phyloP scores from a whole-genome alignment of 2,113 vertebrate genomes.

The Pseudorectes ferrugineus region DNA sequence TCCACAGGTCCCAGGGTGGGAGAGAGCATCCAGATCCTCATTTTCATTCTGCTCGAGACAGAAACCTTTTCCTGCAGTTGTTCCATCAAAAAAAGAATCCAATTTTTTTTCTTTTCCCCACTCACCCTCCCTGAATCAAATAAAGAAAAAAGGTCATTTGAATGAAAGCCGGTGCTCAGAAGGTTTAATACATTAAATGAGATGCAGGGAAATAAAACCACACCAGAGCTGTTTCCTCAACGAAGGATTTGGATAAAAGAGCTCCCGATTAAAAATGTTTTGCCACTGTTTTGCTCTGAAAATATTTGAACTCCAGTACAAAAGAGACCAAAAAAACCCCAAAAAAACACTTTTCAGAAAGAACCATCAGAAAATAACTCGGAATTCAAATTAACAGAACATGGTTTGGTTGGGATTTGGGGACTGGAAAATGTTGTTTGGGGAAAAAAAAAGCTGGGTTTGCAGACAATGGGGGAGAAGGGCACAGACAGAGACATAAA shows the following conservation, averaged over 20 bases:
- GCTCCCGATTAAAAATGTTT: neutral
- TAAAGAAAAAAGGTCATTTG: neutral
- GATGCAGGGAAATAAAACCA: neutral
- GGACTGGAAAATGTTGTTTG: neutral
- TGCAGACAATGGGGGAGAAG: neutral
- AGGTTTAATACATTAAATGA: conserved; percentile 1
- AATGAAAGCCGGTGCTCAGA: neutral
- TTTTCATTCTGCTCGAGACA: neutral
- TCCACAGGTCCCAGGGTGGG: neutral
- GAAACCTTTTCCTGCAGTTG: neutral
- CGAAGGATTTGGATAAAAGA: neutral
- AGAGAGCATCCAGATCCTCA: neutral
- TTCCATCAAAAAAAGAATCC: neutral
- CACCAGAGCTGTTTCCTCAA: neutral
- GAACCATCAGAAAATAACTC: neutral
- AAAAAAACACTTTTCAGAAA: neutral
- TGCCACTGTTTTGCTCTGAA: neutral
- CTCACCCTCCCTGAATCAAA: neutral
- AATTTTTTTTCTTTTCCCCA: neutral
- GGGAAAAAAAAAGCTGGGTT: neutral
- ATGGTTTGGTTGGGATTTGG: neutral
- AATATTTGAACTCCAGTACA: neutral
- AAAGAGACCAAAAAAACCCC: neutral
- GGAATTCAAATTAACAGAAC: neutral
- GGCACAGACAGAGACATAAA: neutral